A percentile compares a stretch with the other conserved stretches of the same genome.
Conservation (phyloP, 2,888 invertebrate species). For the Didymodactylos carnosus region DNA sequence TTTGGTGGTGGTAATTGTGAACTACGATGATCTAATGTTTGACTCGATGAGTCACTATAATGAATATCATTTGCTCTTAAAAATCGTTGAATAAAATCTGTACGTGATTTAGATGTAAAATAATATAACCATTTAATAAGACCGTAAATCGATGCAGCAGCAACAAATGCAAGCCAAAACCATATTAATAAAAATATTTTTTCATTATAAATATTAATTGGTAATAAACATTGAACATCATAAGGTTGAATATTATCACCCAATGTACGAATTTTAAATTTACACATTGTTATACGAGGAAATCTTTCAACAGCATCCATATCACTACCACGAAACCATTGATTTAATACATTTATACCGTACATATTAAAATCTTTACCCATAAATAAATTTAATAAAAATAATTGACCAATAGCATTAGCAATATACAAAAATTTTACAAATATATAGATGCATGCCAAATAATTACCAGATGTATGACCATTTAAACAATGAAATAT, state of each 20-base stretch:
- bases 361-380: not conserved
- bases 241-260: constrained; percentile 7
- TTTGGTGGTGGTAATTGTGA: too few relatives aligned
- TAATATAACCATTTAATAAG: constrained; percentile 1
- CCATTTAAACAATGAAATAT: not conserved
- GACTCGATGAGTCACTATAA: not conserved
- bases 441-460: not conserved
- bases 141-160: not conserved
- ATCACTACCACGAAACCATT: not conserved
- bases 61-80: constrained; percentile 8
- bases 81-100: not conserved
- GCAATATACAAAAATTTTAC: constrained; percentile 6
- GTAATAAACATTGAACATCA: constrained; percentile 11
- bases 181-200: constrained; percentile 8
- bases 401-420: constrained; percentile 12
- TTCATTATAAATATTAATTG: constrained; percentile 15
- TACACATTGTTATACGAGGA: constrained; percentile 12
- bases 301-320: not conserved
- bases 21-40: not conserved
- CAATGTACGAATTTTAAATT: constrained; percentile 3
- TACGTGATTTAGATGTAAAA: not conserved
- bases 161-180: constrained; percentile 12
- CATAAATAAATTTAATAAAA: constrained; percentile 8
- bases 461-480: constrained; percentile 2
- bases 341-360: constrained; percentile 3